Evolutionary conservation across 2,797 vertebrate genomes (phyloP), one percentile per base, ranked within the genome.

Genomic region (Tolypeutes matacus): DNA sequence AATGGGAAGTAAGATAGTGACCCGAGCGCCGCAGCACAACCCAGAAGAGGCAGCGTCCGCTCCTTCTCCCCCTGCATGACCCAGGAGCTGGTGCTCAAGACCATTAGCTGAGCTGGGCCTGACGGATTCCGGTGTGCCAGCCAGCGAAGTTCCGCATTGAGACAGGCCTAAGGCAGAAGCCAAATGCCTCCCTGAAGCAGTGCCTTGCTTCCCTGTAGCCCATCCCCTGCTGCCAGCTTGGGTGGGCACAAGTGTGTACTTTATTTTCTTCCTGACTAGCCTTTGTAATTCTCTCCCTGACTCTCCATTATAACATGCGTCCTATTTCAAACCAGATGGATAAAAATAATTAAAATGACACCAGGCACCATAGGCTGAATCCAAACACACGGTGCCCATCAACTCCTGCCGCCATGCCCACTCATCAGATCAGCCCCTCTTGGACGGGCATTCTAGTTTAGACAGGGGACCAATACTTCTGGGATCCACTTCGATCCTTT

Each of bases 1-100:
- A 94, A 84, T 36, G 64, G 25, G 83, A 95, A 94, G 58, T 65
- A 51, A 96, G 91, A 80, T 34, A 86, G 17, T 58, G 12, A 23
- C 21, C 21, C 15, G 5, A 3, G 29, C 27, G 29, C 60, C 49
- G 56, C 86, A 21, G 25, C 3, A 12, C 7, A 81, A 34, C 36
- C 36, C 64, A 15, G 84, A 90, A n/a, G 56, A 89, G 36, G 14
- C 65, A 42, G 2, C 8, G 8, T 36, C n/a, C 2, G 7, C 25
- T 53, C 25, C 42, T 76, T 53, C 67, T 75, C 69, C 39, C 6
- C 2, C 5, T 9, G 18, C 20, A 62, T 65, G 10, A 78, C 34
- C 89, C 62, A 77, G 77, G 25, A 18, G 15, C 69, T 46, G 8
- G 2, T 27, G 23, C 60, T 67, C 56, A 21, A 25, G 18, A 80